phyloP scores from a whole-genome alignment of 2,888 invertebrate species.

The Hydrotaea cyrtoneurina region DNA sequence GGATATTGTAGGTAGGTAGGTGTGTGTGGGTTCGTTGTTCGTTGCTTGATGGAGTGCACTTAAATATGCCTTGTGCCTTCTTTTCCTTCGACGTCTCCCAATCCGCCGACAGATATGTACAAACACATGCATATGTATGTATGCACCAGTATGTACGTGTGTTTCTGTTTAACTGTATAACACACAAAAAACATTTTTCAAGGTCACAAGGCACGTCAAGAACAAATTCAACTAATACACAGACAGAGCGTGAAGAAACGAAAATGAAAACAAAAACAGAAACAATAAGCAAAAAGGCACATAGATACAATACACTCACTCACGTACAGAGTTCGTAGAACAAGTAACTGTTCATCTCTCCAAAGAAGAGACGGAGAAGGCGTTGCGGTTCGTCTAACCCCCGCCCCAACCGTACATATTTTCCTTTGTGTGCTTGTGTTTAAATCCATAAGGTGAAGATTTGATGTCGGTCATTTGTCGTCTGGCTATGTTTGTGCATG shows the following conservation, averaged over 20 bases:
- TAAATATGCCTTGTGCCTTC: background rate
- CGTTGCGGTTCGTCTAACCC: background rate
- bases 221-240: constrained; percentile 44
- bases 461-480: constrained; percentile 61
- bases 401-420: background rate
- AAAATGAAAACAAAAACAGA: constrained; percentile 29
- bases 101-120: background rate
- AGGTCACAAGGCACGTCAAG: constrained; percentile 63
- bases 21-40: constrained; percentile 44
- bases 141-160: constrained; percentile 21
- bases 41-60: constrained; percentile 39
- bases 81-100: background rate
- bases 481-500: constrained; percentile 1
- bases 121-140: background rate
- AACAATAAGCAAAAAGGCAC: background rate
- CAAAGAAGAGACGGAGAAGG: background rate
- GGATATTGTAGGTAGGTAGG: background rate
- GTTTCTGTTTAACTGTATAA: constrained; percentile 45
- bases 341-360: constrained; percentile 18
- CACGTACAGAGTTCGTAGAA: background rate
- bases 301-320: background rate
- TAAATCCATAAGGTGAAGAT: constrained; percentile 57
- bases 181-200: constrained; percentile 57
- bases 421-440: constrained; percentile 42
- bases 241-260: constrained; percentile 3